phyloP scores from a whole-genome alignment of 2,888 invertebrate genomes.

The Polyommatus icarus region DNA sequence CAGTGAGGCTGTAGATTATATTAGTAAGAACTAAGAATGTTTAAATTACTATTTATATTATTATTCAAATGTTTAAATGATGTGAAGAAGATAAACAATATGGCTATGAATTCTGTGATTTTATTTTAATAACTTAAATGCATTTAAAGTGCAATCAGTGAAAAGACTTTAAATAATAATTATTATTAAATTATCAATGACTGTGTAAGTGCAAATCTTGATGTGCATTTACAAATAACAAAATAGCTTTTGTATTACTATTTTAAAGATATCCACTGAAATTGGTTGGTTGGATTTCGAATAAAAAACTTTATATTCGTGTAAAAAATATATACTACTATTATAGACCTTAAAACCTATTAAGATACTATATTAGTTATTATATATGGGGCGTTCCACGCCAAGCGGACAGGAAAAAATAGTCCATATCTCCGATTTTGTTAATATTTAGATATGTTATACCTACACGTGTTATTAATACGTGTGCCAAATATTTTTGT shows the following conservation, averaged over 20 bases:
- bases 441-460: too few relatives aligned
- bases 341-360: neutral
- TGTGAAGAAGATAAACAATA: neutral
- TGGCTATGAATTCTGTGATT: neutral
- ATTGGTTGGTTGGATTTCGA: neutral
- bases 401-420: too few relatives aligned
- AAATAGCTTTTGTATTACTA: constrained; percentile 9
- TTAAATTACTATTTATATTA: too few relatives aligned
- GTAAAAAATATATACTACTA: neutral
- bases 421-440: too few relatives aligned
- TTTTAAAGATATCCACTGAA: neutral
- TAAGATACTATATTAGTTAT: neutral
- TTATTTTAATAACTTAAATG: neutral
- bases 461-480: too few relatives aligned
- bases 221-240: neutral
- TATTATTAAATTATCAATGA: neutral
- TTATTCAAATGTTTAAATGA: too few relatives aligned
- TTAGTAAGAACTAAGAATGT: too few relatives aligned
- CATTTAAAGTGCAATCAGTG: neutral
- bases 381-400: too few relatives aligned
- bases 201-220: neutral
- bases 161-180: neutral
- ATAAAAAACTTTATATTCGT: neutral
- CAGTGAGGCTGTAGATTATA: too few relatives aligned
- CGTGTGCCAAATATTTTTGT: too few relatives aligned